These are phyloP conservation scores for Gorsachius magnificus DNA, from an alignment of 2,797 vertebrate species.

Conservation along the genomic window DNA sequence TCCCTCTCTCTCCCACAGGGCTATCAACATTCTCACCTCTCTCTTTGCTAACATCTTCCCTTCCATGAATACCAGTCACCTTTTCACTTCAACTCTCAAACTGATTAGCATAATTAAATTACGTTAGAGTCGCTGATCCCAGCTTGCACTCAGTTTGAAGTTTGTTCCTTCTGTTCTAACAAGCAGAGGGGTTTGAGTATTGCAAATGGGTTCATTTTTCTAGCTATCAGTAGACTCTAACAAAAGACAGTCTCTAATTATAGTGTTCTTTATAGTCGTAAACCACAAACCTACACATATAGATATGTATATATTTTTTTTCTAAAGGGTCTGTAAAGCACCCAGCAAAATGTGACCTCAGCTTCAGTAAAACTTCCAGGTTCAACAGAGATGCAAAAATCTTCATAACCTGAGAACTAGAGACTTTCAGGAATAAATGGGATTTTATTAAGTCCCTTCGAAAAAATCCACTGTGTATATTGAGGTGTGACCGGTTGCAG, in stretches of 20 bases:
- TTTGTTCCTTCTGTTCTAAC: neutral
- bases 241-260: neutral
- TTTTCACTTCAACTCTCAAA: neutral
- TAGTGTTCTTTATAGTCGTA: neutral
- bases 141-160: neutral
- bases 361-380: neutral
- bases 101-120: constrained; percentile 13
- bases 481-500: neutral
- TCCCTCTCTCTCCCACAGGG: neutral
- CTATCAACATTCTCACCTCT: neutral
- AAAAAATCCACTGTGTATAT: neutral
- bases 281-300: neutral
- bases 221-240: neutral
- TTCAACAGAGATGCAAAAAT: neutral
- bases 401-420: neutral
- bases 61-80: neutral
- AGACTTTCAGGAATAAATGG: neutral
- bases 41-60: neutral
- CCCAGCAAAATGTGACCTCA: neutral
- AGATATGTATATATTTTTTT: neutral
- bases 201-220: neutral
- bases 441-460: neutral
- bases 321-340: neutral
- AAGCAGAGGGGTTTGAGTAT: neutral
- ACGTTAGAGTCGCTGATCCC: accelerated